Conservation (phyloP, 2,888 invertebrate genomes). For the Mythimna ferrago region DNA sequence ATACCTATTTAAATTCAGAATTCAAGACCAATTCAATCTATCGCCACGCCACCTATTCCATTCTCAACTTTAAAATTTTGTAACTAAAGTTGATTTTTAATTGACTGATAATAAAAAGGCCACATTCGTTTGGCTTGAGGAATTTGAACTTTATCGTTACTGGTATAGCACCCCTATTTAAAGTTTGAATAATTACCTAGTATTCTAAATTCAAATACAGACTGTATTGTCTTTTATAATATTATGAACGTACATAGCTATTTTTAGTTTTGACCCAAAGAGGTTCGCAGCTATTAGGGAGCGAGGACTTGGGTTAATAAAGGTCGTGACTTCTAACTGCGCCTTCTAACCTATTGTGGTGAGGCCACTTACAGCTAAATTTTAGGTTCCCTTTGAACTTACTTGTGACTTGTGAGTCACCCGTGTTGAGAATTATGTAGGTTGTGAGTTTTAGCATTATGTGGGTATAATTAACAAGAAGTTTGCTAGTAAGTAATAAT, state of each 20-base stretch:
- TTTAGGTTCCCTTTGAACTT: constrained; percentile 16
- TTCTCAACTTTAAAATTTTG: background rate
- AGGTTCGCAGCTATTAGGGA: constrained; percentile 19
- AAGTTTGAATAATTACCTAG: background rate
- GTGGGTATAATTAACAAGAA: constrained; percentile 3
- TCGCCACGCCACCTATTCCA: background rate
- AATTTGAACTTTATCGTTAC: background rate
- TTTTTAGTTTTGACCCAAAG: constrained; percentile 15
- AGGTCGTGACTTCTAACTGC: constrained; percentile 45
- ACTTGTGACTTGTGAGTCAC: constrained; percentile 18
- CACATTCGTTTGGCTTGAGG: background rate
- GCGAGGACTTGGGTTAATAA: constrained; percentile 32
- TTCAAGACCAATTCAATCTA: background rate
- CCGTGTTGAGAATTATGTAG: constrained; percentile 5
- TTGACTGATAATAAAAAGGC: background rate
- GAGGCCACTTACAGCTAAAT: constrained; percentile 30
- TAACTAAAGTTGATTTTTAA: background rate
- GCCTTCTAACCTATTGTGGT: constrained; percentile 37
- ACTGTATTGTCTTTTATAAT: background rate
- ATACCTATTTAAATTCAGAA: background rate
- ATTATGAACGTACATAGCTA: constrained; percentile 4
- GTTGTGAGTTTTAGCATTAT: background rate
- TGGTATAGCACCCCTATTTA: background rate
- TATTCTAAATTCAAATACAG: background rate
- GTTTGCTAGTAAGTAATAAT: background rate